Evolutionary conservation across 2,113 vertebrate genomes (phyloP).

Genomic region (Eira barbara): DNA sequence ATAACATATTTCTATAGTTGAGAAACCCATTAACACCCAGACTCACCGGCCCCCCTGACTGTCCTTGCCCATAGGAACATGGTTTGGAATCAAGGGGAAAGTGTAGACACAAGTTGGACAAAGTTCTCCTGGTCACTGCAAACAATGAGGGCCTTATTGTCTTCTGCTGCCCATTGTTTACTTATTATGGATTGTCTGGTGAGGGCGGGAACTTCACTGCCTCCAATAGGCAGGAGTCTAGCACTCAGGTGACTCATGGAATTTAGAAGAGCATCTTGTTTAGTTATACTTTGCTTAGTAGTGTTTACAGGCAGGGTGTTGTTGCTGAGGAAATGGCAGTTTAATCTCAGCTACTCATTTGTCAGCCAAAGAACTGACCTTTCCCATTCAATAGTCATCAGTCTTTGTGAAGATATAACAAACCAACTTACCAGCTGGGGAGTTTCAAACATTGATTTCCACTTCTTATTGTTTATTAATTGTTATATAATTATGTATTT

Average conservation of each 20-base stretch:
- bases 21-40: neutral
- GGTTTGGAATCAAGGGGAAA: rapidly evolving
- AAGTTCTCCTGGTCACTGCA: rapidly evolving
- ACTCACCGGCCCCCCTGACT: rapidly evolving
- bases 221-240: too few species aligned
- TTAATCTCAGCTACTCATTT: neutral
- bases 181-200: neutral
- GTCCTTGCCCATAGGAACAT: rapidly evolving
- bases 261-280: neutral
- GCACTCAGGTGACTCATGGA: neutral
- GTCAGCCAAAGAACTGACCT: neutral
- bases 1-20: neutral
- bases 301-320: neutral
- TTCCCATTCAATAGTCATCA: neutral
- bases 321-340: neutral
- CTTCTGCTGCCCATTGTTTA: too few species aligned
- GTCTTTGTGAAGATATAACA: neutral
- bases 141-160: rapidly evolving
- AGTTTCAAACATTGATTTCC: neutral
- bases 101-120: rapidly evolving
- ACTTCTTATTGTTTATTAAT: neutral
- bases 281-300: rapidly evolving
- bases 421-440: neutral
- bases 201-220: neutral
- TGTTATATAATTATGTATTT: neutral